Evolutionary conservation across 1,140 invertebrate genomes (phyloP).

Genomic region (Protaetia brevitarsis): DNA sequence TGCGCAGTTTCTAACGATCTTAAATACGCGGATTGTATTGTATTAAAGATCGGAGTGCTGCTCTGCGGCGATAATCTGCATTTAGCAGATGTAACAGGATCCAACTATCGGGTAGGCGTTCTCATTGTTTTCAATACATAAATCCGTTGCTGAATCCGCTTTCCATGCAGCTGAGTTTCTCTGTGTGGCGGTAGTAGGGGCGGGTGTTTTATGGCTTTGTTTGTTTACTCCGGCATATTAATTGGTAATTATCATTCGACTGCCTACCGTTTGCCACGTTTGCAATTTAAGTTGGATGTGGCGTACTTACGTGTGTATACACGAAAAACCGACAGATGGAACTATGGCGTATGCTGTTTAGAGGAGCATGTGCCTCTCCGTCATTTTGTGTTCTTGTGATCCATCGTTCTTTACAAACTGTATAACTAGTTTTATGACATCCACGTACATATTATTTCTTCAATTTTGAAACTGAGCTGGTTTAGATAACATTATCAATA

Average conservation of each 20-base stretch:
- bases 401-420: too few species aligned
- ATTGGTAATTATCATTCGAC: constrained; percentile 33
- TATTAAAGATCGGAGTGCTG: neutral
- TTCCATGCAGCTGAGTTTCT: constrained; percentile 25
- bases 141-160: constrained; percentile 38
- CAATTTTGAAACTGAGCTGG: too few species aligned
- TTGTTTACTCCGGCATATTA: constrained; percentile 37
- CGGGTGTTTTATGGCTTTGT: constrained; percentile 39
- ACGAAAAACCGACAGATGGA: neutral
- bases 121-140: constrained; percentile 42
- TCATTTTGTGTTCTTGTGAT: too few species aligned
- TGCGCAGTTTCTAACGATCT: too few species aligned
- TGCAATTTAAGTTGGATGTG: constrained; percentile 16
- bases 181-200: constrained; percentile 1
- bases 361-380: too few species aligned
- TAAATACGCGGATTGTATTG: neutral
- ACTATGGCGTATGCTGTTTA: neutral
- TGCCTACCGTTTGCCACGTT: constrained; percentile 19
- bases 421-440: too few species aligned
- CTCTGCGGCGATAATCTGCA: constrained; percentile 28
- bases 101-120: constrained; percentile 36
- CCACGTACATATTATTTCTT: too few species aligned
- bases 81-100: constrained; percentile 35
- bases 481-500: too few species aligned
- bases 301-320: too few species aligned